A percentile compares a stretch with the other conserved stretches of the same genome.
Evolutionary conservation across 2,113 vertebrate genomes (phyloP).

Genomic region (Sebastes schlegelii): DNA sequence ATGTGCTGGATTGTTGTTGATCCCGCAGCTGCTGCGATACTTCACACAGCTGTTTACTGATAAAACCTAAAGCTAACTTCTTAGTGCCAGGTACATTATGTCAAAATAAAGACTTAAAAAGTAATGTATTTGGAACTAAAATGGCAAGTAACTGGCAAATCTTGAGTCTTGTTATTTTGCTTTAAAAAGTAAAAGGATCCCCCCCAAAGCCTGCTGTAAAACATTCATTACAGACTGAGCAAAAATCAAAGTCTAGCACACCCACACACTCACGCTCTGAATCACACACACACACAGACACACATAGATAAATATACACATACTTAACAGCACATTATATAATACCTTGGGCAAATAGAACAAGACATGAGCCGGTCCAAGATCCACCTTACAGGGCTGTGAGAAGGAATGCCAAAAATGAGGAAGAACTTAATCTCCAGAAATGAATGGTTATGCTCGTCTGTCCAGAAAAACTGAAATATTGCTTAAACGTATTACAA

Average conservation of each 20-base stretch:
- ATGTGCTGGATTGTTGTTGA: not conserved
- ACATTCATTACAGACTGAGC: slow-evolving; percentile 13
- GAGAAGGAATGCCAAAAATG: slow-evolving; percentile 38
- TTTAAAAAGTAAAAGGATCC: not conserved
- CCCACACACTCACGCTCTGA: too few species aligned
- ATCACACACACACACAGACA: not conserved
- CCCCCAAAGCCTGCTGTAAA: slow-evolving; percentile 21
- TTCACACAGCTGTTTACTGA: slow-evolving; percentile 8
- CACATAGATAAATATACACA: slow-evolving; percentile 6
- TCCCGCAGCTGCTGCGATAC: not conserved
- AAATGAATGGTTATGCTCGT: not conserved
- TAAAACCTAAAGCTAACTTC: not conserved
- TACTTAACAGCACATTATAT: slow-evolving; percentile 25
- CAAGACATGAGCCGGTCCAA: not conserved
- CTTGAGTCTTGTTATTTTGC: not conserved
- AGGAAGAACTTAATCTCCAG: not conserved
- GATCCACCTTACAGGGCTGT: slow-evolving; percentile 17
- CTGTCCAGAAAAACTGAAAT: not conserved
- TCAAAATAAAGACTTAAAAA: not conserved
- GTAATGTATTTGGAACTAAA: not conserved
- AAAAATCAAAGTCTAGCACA: slow-evolving; percentile 14
- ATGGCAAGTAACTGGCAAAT: too few species aligned
- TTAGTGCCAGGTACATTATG: not conserved
- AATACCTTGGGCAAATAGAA: slow-evolving; percentile 16
- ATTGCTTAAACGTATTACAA: not conserved